A percentile compares a stretch with the other conserved stretches of the same genome.
Evolutionary conservation across 2,888 invertebrate genomes (phyloP).

Genomic region (Nebria salina): DNA sequence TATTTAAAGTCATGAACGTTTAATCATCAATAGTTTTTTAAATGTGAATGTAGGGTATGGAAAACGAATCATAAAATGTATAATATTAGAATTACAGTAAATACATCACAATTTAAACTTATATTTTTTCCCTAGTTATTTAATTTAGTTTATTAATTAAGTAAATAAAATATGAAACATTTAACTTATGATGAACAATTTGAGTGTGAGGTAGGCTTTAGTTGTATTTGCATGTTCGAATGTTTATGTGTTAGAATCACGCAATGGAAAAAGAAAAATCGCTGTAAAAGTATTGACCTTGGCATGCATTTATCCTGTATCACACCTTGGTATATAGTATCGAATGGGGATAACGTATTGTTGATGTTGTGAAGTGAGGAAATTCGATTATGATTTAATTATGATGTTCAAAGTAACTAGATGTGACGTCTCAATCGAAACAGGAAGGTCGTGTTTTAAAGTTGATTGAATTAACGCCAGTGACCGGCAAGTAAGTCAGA

Average conservation of each 20-base stretch:
- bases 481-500: neutral
- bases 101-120: too few relatives aligned
- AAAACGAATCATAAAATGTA: too few relatives aligned
- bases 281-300: neutral
- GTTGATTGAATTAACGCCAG: neutral
- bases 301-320: neutral
- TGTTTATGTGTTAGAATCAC: neutral
- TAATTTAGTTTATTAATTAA: too few relatives aligned
- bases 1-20: too few relatives aligned
- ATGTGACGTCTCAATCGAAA: neutral
- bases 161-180: too few relatives aligned
- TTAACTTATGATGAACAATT: too few relatives aligned
- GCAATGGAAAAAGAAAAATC: neutral
- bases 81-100: too few relatives aligned
- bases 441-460: neutral
- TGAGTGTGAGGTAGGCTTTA: neutral
- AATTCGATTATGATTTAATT: conserved; percentile 1
- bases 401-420: neutral
- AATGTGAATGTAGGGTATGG: too few relatives aligned
- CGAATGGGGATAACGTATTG: neutral
- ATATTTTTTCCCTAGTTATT: too few relatives aligned
- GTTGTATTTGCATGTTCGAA: neutral
- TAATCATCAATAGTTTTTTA: too few relatives aligned
- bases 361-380: neutral
- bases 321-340: neutral